Base-by-base conservation (phyloP, 2,797 vertebrate species). In the Aplochiton taeniatus region DNA sequence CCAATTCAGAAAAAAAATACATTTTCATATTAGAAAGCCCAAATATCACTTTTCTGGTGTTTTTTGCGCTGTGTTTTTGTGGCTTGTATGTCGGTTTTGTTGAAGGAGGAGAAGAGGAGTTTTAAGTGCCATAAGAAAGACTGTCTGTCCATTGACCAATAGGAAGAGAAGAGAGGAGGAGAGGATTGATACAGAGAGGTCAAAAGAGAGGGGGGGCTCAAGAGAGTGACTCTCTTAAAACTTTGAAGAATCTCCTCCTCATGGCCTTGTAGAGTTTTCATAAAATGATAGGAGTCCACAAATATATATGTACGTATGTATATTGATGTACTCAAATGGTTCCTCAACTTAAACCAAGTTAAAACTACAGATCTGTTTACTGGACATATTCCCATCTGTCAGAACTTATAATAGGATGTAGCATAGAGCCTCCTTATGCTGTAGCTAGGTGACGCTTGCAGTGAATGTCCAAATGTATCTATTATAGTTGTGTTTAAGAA, bases 61-160 rank as follows among this genome's bases (percentile, higher is more conserved):
- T 65, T 13, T 47, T 56, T 6, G 56, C 19, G 19, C 10, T 16
- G 47, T 43, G 14, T 66, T 42, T 52, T 63, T 58, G n/a, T 68
- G 53, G 52, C 44, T 42, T 41, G 44, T 43, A 58, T 48, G 49
- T 54, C 44, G 50, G 48, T 49, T 44, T 20, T 67, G 9, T 65
- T n/a, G 1, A 16, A 46, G 45, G 18, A 64, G 42, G 48, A 61
- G 43, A 11, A 12, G 58, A 63, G 18, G 17, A 8, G 8, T n/a
- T 58, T 16, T 70, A 44, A 71, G 73, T 79, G 78, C 69, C 69
- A 74, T 76, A 51, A 59, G 64, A 65, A 10, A 63, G 17, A 8
- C 1, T 55, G 5, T 54, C 54, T 4, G 13, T n/a, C 57, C 45
- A 61, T 13, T n/a, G 17, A 20, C 45, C 59, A 31, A 7, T 20